Conservation (phyloP, 2,113 vertebrate species). For the Ailurus styani region DNA sequence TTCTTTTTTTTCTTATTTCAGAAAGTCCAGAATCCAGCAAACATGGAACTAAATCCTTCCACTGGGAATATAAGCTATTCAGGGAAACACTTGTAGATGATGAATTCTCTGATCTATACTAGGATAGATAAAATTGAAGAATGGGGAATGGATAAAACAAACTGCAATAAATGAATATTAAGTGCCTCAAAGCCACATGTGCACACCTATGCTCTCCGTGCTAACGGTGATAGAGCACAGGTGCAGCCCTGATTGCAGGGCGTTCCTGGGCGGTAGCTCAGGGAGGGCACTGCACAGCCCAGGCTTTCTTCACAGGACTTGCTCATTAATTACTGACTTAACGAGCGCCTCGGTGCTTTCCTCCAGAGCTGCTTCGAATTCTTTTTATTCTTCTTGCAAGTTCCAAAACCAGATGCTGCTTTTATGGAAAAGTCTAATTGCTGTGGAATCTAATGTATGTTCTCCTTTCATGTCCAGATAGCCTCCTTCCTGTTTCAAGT, state of each 20-base stretch:
- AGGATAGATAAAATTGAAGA: background rate
- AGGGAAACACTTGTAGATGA: background rate
- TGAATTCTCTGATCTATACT: background rate
- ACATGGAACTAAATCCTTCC: background rate
- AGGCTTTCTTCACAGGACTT: background rate
- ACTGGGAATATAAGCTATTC: background rate
- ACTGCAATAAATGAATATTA: background rate
- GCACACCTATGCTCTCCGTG: background rate
- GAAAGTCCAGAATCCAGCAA: background rate
- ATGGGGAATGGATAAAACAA: background rate
- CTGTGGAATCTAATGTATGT: background rate
- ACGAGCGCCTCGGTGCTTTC: background rate
- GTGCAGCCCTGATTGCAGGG: too few species aligned
- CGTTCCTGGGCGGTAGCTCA: background rate
- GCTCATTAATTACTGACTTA: background rate
- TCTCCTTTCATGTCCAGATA: background rate
- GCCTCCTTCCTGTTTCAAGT: background rate
- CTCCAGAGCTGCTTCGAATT: background rate
- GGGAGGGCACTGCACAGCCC: fast-evolving
- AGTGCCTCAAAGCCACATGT: background rate
- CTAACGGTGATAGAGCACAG: background rate
- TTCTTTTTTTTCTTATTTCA: background rate
- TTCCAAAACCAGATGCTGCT: background rate
- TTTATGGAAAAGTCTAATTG: background rate
- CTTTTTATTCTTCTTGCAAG: background rate